Percentiles rank a stretch among this genome's conserved stretches.
Conservation (phyloP, 2,797 vertebrate species). For the Labroides dimidiatus region DNA sequence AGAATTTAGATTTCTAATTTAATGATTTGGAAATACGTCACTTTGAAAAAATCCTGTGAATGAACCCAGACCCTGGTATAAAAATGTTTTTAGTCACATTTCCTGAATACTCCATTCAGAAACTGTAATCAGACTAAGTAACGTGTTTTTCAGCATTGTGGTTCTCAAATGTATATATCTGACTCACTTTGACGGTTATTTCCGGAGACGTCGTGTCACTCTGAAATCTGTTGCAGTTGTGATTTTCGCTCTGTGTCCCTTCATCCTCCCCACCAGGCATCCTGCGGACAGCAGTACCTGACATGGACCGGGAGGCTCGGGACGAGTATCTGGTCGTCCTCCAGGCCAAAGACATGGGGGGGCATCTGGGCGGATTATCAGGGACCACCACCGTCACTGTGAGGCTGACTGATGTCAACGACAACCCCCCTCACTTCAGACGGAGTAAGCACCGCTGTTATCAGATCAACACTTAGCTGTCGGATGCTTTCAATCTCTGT, state of each 20-base stretch:
- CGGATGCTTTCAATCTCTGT: constrained; percentile 34
- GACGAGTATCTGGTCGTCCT: constrained; percentile 90
- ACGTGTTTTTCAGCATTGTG: constrained; percentile 26
- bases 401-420: constrained; percentile 91
- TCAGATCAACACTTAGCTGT: constrained; percentile 40
- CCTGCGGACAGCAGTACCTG: constrained; percentile 88
- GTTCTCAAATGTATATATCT: constrained; percentile 42
- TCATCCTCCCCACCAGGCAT: constrained; percentile 76
- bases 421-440: constrained; percentile 93
- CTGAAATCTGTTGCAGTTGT: constrained; percentile 50
- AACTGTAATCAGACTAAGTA: constrained; percentile 25
- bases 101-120: constrained; percentile 12
- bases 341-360: constrained; percentile 94
- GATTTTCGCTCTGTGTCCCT: constrained; percentile 34
- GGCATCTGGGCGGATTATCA: constrained; percentile 90
- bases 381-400: constrained; percentile 92
- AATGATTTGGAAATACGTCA: no score
- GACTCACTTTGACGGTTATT: constrained; percentile 51
- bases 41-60: no score
- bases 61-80: no score
- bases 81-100: constrained; percentile 24
- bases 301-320: constrained; percentile 92
- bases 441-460: constrained; percentile 85
- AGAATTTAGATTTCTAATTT: no score
- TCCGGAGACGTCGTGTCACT: constrained; percentile 39